phyloP scores from a whole-genome alignment of 2,888 invertebrate genomes.

The Idaea aversata region DNA sequence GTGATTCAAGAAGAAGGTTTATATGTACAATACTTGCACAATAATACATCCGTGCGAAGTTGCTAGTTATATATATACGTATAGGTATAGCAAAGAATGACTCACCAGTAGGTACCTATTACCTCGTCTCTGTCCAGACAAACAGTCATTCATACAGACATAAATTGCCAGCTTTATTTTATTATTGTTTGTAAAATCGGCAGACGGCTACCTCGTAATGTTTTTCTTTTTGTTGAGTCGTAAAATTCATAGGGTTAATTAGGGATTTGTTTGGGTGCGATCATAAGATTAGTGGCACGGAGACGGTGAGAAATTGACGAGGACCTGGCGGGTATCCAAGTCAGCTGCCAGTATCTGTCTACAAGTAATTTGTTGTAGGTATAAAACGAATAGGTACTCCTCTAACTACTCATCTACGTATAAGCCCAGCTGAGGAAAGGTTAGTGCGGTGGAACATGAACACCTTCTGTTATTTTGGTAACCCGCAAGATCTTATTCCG shows the following conservation, averaged over 20 bases:
- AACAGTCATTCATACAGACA: neutral
- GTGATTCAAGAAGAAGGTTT: no score
- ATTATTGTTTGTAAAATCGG: conserved; percentile 3
- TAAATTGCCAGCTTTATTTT: neutral
- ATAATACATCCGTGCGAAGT: no score
- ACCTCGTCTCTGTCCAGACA: neutral
- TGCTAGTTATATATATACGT: no score
- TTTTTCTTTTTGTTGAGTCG: conserved; percentile 48
- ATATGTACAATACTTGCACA: no score
- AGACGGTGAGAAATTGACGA: conserved; percentile 25
- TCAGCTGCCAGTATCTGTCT: conserved; percentile 7
- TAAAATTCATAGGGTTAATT: conserved; percentile 50
- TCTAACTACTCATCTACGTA: no score
- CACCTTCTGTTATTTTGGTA: no score
- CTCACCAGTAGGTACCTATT: neutral
- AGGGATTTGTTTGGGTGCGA: conserved; percentile 53
- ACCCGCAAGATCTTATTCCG: no score
- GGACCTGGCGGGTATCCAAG: conserved; percentile 48
- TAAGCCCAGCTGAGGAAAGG: no score
- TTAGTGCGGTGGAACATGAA: no score
- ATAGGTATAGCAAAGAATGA: neutral
- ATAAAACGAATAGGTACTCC: neutral
- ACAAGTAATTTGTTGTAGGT: neutral
- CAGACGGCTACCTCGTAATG: conserved; percentile 26
- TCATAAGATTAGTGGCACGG: conserved; percentile 36